Evolutionary conservation across 2,888 invertebrate species (phyloP), one percentile per base, ranked within the genome.

Genomic region (Aleiodes alternator): DNA sequence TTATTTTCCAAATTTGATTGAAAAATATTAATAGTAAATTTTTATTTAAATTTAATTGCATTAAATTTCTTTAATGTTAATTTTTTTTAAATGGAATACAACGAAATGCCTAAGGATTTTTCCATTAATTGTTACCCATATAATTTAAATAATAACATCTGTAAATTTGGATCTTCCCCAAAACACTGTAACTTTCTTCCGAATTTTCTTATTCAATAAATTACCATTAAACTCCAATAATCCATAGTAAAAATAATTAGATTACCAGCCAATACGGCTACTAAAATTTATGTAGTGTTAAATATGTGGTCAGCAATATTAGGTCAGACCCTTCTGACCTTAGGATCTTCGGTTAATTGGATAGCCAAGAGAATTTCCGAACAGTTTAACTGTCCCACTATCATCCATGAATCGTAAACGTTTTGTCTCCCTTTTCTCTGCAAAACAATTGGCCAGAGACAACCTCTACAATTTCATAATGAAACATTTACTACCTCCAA

Each of bases 261-360:
- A 87, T 87, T 83, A 85, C 80, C 80, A 81, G 83, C 83, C 82
- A 85, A 84, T 86, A 84, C 85, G 83, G 84, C 77, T 84, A 84
- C 82, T 82, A 43, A 84, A 84, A 88, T 89, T 88, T 88, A 89
- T 89, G 88, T 88, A 89, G 89, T 89, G 89, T 89, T 88, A 88
- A 89, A 88, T 85, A 85, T 85, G 87, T 84, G 88, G 86, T 85
- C 85, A 84, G 82, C 82, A 61, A 78, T 73, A 77, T 68, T 56
- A 84, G 43, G 81, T 78, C 80, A 76, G 85, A 86, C 84, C 87
- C 85, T 68, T 81, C 78, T 81, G 80, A 78, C 79, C 68, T 77
- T 80, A 83, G 84, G 86, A 87, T 88, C 88, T 88, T 85, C 84
- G 85, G 85, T 89, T 89, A 89, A 89, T 89, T 89, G 89, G 88